Conservation (phyloP, 2,113 vertebrate species). For the Pelodiscus sinensis region DNA sequence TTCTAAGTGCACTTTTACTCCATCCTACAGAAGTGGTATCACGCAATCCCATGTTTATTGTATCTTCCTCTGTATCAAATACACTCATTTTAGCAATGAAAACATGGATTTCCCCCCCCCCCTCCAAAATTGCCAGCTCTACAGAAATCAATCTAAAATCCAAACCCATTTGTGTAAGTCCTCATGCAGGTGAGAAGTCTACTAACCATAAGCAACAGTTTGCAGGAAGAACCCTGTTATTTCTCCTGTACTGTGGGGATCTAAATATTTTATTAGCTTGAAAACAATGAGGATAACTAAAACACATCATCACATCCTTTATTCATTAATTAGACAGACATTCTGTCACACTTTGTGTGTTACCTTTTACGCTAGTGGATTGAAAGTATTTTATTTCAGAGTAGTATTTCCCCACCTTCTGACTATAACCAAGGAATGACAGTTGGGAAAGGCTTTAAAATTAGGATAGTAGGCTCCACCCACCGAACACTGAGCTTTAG, state of each 20-base stretch:
- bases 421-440: background rate
- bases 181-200: background rate
- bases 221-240: background rate
- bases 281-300: background rate
- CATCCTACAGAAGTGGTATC: background rate
- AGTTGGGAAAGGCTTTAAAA: background rate
- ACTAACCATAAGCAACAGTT: background rate
- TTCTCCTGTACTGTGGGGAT: background rate
- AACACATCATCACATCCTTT: background rate
- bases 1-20: background rate
- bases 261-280: background rate
- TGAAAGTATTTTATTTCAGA: background rate
- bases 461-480: background rate
- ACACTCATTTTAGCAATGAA: accelerated
- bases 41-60: background rate
- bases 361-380: background rate
- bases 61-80: background rate
- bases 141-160: background rate
- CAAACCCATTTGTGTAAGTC: background rate
- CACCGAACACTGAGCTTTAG: background rate
- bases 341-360: background rate
- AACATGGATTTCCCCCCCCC: background rate
- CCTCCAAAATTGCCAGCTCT: background rate
- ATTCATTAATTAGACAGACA: background rate
- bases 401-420: background rate